Conservation (phyloP, 2,888 invertebrate genomes). For the Drosophila algonquin region DNA sequence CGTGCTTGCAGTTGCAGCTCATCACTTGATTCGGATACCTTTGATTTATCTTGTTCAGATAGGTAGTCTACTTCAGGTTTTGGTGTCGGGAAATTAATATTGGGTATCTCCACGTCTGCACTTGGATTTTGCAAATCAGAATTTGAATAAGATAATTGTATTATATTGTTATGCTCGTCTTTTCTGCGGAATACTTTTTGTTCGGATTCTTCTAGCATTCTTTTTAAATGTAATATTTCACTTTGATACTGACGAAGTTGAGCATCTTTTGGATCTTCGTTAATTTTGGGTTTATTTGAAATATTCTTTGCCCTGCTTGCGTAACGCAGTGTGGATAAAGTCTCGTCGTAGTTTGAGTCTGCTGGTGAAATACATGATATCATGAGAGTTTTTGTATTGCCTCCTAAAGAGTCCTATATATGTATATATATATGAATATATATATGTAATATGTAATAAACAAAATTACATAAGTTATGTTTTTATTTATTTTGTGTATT, state of each 20-base stretch:
- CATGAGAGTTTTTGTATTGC: slow-evolving; percentile 95
- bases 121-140: background rate
- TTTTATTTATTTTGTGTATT: slow-evolving; percentile 8
- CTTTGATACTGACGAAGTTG: slow-evolving; percentile 92
- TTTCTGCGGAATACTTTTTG: slow-evolving; percentile 16
- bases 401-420: slow-evolving; percentile 90
- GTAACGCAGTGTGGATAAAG: slow-evolving; percentile 91
- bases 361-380: slow-evolving; percentile 93
- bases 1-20: slow-evolving; percentile 76
- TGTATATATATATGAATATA: background rate
- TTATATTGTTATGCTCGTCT: slow-evolving; percentile 1
- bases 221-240: slow-evolving; percentile 89
- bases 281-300: slow-evolving; percentile 92
- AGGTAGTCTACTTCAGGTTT: background rate
- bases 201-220: slow-evolving; percentile 68
- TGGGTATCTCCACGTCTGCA: background rate
- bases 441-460: no score
- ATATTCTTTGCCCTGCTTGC: slow-evolving; percentile 95
- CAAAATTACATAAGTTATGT: background rate
- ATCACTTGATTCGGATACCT: slow-evolving; percentile 6
- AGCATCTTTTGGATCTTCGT: slow-evolving; percentile 96
- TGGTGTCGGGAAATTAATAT: background rate
- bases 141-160: background rate
- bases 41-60: background rate
- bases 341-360: slow-evolving; percentile 92